Evolutionary conservation across 2,888 invertebrate genomes (phyloP).

Genomic region (Limnephilus auricula): DNA sequence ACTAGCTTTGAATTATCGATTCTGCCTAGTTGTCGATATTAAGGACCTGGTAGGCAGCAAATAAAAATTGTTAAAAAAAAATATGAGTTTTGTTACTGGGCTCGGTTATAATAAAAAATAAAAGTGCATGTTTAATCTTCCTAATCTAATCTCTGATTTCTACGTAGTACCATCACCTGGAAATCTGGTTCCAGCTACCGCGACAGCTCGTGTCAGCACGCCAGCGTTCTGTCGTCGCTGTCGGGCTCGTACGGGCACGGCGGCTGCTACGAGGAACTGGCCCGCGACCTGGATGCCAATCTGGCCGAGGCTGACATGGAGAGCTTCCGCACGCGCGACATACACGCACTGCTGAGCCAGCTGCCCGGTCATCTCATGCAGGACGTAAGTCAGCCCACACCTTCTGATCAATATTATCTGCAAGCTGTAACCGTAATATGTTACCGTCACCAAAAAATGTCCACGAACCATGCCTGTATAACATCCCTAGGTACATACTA

Average conservation of each 20-base stretch:
- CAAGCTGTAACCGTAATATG: too few species aligned
- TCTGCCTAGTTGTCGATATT: too few species aligned
- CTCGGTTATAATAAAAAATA: background rate
- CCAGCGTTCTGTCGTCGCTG: slow-evolving; percentile 88
- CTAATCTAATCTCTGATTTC: background rate
- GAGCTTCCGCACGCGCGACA: slow-evolving; percentile 94
- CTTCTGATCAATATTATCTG: background rate
- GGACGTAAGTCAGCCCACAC: slow-evolving; percentile 73
- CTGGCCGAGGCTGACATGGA: slow-evolving; percentile 97
- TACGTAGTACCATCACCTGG: slow-evolving; percentile 2
- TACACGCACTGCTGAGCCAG: slow-evolving; percentile 89
- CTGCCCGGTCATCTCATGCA: slow-evolving; percentile 76
- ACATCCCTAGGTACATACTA: too few species aligned
- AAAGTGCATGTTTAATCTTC: background rate
- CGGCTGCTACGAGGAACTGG: slow-evolving; percentile 88
- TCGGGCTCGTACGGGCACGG: slow-evolving; percentile 88
- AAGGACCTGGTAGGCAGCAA: too few species aligned
- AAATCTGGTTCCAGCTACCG: slow-evolving; percentile 81
- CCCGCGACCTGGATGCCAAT: slow-evolving; percentile 93
- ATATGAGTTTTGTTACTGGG: too few species aligned
- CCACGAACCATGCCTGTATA: too few species aligned
- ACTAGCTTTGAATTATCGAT: too few species aligned
- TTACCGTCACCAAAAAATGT: too few species aligned
- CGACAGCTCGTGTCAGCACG: slow-evolving; percentile 88
- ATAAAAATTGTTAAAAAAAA: too few species aligned